Percentiles rank a stretch among this genome's conserved stretches.
These are phyloP conservation scores for Lucinisca nassula DNA, from an alignment of 2,888 invertebrate genomes.

Conservation along the genomic window DNA sequence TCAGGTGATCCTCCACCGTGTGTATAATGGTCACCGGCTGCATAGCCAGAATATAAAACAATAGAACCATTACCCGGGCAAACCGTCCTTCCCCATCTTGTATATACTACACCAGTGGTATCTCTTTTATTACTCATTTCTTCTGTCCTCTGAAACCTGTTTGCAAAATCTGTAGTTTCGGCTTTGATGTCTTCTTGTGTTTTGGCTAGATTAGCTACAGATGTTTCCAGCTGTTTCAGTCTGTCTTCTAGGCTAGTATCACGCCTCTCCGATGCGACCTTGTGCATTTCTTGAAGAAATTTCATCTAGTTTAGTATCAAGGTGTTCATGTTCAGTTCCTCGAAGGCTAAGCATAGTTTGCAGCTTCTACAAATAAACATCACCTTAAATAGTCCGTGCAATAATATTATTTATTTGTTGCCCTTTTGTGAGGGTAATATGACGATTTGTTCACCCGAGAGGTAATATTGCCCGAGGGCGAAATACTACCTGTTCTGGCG, in stretches of 20 bases:
- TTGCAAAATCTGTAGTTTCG: too few relatives aligned
- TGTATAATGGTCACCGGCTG: background rate
- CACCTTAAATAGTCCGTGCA: too few relatives aligned
- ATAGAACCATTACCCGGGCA: constrained; percentile 38
- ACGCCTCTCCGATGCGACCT: background rate
- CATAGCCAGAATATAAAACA: constrained; percentile 23
- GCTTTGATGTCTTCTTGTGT: background rate
- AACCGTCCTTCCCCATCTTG: constrained; percentile 31
- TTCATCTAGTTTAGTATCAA: background rate
- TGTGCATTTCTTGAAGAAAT: background rate
- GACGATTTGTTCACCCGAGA: too few relatives aligned
- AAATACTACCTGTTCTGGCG: too few relatives aligned
- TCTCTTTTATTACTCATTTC: too few relatives aligned
- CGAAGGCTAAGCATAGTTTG: background rate
- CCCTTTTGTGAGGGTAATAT: too few relatives aligned
- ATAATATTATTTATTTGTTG: too few relatives aligned
- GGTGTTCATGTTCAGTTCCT: background rate
- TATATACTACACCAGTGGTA: background rate
- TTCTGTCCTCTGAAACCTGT: too few relatives aligned
- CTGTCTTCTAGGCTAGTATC: background rate
- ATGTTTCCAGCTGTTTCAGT: background rate
- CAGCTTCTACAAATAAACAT: background rate
- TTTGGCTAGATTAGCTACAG: background rate
- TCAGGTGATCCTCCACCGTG: background rate
- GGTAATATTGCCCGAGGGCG: too few relatives aligned